Percentiles rank a stretch among this genome's conserved stretches.
These are phyloP conservation scores for Acanthopleura granulata DNA, from an alignment of 2,888 invertebrate genomes.

Conservation along the genomic window DNA sequence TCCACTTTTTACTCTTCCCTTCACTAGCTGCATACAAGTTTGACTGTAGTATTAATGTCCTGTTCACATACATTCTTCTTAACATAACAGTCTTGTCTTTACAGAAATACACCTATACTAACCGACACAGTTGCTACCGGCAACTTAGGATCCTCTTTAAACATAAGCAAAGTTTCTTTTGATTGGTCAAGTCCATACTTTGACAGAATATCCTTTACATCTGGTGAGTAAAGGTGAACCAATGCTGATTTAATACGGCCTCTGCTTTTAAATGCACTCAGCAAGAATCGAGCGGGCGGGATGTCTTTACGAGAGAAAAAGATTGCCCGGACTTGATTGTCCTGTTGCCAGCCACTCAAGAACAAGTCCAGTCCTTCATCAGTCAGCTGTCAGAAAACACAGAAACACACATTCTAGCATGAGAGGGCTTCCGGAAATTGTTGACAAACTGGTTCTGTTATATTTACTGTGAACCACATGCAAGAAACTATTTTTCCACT, in stretches of 20 bases:
- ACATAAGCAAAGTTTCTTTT: slow-evolving; percentile 84
- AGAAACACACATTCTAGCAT: no score
- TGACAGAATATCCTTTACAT: slow-evolving; percentile 72
- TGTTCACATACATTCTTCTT: no score
- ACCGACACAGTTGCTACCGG: slow-evolving; percentile 58
- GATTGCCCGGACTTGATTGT: slow-evolving; percentile 91
- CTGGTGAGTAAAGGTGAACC: slow-evolving; percentile 39
- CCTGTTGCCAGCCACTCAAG: slow-evolving; percentile 90
- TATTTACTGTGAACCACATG: no score
- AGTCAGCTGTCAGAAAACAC: slow-evolving; percentile 71
- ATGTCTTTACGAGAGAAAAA: slow-evolving; percentile 80
- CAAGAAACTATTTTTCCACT: no score
- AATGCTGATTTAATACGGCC: slow-evolving; percentile 88
- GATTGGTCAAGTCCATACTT: slow-evolving; percentile 74
- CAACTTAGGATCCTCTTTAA: slow-evolving; percentile 85
- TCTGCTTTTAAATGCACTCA: slow-evolving; percentile 88
- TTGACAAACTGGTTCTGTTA: no score
- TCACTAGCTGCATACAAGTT: no score
- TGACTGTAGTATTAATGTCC: no score
- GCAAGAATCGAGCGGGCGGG: slow-evolving; percentile 86
- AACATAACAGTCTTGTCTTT: no score
- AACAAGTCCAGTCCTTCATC: slow-evolving; percentile 82
- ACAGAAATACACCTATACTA: slow-evolving; percentile 25
- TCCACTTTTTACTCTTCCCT: no score
- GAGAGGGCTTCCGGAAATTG: no score